Percentiles rank a stretch among this genome's conserved stretches.
Conservation (phyloP, 2,113 vertebrate species). For the Indri indri region DNA sequence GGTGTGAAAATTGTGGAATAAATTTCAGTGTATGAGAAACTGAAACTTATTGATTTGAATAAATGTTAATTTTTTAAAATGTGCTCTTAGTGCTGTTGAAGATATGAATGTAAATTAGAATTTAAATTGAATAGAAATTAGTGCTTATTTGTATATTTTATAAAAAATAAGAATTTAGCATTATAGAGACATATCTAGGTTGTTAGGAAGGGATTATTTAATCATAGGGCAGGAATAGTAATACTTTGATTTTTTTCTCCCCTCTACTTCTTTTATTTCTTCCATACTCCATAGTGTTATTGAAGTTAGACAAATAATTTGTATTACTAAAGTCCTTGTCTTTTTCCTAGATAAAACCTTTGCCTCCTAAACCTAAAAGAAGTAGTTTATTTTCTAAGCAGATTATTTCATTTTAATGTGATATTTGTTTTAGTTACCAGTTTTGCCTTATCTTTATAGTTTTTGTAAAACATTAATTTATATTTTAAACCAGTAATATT, state of each 20-base stretch:
- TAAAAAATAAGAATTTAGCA: constrained; percentile 9
- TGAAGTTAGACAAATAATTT: neutral
- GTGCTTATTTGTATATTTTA: neutral
- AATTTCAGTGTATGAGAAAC: constrained; percentile 39
- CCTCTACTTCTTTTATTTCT: neutral
- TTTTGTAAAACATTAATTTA: neutral
- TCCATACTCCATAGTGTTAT: neutral
- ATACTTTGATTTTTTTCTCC: neutral
- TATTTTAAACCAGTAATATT: neutral
- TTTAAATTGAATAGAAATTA: constrained; percentile 7
- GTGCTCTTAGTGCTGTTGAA: neutral
- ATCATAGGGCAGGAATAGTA: neutral
- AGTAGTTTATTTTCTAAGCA: neutral
- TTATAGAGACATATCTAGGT: neutral
- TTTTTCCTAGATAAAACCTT: neutral
- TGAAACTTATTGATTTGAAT: neutral
- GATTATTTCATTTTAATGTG: neutral
- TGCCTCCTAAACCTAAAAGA: neutral
- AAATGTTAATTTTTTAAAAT: neutral
- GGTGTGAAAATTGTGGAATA: neutral
- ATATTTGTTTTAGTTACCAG: neutral
- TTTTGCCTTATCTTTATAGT: neutral
- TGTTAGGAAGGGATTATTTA: neutral
- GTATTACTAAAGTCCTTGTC: neutral
- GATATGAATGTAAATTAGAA: neutral